Evolutionary conservation across 2,797 vertebrate genomes (phyloP).

Genomic region (Cirrhinus molitorella): DNA sequence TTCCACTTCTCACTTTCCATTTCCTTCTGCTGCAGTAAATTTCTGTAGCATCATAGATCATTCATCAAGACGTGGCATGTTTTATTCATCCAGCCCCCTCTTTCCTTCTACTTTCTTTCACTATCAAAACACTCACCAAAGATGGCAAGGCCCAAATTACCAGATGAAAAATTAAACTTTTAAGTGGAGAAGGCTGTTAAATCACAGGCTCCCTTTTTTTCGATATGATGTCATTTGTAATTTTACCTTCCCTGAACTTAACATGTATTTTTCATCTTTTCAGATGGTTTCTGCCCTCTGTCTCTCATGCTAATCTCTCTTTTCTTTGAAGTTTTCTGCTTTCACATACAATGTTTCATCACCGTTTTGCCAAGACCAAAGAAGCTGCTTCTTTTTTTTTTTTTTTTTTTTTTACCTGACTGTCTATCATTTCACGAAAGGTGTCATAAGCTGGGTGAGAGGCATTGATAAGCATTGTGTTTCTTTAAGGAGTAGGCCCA

Average conservation of each 20-base stretch:
- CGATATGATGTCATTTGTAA: constrained; percentile 34
- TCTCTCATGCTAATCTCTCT: background rate
- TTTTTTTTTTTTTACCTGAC: background rate
- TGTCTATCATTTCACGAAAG: background rate
- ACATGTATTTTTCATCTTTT: constrained; percentile 35
- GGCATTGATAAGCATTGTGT: background rate
- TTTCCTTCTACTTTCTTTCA: constrained; percentile 17
- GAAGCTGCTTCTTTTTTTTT: background rate
- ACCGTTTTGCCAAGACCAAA: background rate
- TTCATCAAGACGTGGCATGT: constrained; percentile 57
- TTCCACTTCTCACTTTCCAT: constrained; percentile 45
- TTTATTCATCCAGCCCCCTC: constrained; percentile 57
- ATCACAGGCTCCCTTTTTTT: constrained; percentile 31
- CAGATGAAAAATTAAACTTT: constrained; percentile 47
- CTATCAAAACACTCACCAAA: constrained; percentile 47
- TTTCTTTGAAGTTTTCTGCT: constrained; percentile 7
- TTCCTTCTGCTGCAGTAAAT: constrained; percentile 29
- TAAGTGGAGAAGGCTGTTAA: constrained; percentile 52
- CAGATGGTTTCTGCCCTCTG: background rate
- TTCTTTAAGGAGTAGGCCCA: background rate
- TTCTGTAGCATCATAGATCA: constrained; percentile 46
- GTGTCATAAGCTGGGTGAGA: background rate
- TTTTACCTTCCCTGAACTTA: constrained; percentile 20
- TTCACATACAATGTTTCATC: constrained; percentile 6
- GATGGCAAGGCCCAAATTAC: constrained; percentile 44